Percentiles rank a stretch among this genome's conserved stretches.
Evolutionary conservation across 2,888 invertebrate genomes (phyloP).

Genomic region (Carcina quercana): DNA sequence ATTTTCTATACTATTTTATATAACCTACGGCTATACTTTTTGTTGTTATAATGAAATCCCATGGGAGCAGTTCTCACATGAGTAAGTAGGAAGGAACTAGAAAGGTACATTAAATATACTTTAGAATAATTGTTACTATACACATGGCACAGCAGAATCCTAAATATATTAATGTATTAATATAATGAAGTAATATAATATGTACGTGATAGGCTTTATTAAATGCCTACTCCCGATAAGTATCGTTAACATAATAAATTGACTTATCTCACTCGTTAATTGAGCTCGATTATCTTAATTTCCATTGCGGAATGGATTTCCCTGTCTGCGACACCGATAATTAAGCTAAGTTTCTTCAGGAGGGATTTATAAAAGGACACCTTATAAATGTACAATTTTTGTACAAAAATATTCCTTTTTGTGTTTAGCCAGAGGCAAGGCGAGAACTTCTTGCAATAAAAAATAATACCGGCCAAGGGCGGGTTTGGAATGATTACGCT

Average conservation of each 20-base stretch:
- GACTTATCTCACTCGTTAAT: constrained; percentile 5
- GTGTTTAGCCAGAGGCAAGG: constrained; percentile 3
- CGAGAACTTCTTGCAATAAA: constrained; percentile 12
- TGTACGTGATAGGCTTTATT: not conserved
- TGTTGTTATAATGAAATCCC: no score
- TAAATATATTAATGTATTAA: no score
- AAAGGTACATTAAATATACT: no score
- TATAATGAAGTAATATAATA: no score
- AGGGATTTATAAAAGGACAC: not conserved
- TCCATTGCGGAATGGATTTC: constrained; percentile 6
- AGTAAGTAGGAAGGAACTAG: no score
- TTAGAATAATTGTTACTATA: no score
- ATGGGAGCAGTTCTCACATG: no score
- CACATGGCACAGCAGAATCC: no score
- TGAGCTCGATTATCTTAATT: constrained; percentile 4
- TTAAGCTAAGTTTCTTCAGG: not conserved
- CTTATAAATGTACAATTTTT: not conserved
- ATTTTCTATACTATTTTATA: no score
- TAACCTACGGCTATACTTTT: no score
- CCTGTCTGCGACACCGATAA: constrained; percentile 2
- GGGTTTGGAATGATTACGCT: no score
- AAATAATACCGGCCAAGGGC: no score
- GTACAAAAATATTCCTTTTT: constrained; percentile 3
- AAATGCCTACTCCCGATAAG: not conserved
- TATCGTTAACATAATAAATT: constrained; percentile 1